phyloP scores from a whole-genome alignment of 2,797 vertebrate species.

The Fratercula arctica region DNA sequence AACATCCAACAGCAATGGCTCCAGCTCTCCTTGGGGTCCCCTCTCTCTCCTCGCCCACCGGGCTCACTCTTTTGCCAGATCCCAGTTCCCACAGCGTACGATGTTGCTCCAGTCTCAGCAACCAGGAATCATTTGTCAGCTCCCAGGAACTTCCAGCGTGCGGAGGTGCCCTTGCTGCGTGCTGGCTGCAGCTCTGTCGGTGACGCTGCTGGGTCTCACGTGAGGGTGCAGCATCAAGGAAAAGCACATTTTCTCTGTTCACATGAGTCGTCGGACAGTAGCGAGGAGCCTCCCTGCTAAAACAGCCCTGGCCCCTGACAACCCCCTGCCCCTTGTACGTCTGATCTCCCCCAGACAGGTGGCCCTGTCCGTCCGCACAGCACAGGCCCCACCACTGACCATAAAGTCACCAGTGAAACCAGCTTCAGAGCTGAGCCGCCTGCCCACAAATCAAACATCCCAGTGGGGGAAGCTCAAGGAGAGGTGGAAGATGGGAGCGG shows the following conservation, averaged over 20 bases:
- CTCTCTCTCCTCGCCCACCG: not conserved
- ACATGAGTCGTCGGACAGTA: rapidly evolving
- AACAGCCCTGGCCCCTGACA: not conserved
- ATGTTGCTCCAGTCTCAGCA: not conserved
- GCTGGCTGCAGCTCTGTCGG: not conserved
- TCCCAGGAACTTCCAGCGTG: not conserved
- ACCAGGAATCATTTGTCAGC: not conserved
- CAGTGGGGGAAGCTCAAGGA: not conserved
- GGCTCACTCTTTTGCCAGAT: not conserved
- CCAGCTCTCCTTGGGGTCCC: not conserved
- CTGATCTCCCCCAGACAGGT: not conserved
- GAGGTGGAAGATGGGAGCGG: not conserved
- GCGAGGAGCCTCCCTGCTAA: not conserved
- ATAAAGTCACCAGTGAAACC: not conserved
- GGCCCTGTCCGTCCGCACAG: not conserved
- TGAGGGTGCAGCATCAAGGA: not conserved
- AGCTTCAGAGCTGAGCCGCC: not conserved
- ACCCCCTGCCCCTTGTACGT: not conserved
- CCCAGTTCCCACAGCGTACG: not conserved
- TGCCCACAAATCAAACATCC: not conserved
- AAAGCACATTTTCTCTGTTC: not conserved
- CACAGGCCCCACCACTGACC: not conserved
- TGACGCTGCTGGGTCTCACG: not conserved
- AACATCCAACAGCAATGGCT: not conserved
- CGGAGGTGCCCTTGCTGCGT: not conserved